These are phyloP conservation scores for Chalcosyrphus nemorum DNA, from an alignment of 2,888 invertebrate genomes.

Conservation along the genomic window DNA sequence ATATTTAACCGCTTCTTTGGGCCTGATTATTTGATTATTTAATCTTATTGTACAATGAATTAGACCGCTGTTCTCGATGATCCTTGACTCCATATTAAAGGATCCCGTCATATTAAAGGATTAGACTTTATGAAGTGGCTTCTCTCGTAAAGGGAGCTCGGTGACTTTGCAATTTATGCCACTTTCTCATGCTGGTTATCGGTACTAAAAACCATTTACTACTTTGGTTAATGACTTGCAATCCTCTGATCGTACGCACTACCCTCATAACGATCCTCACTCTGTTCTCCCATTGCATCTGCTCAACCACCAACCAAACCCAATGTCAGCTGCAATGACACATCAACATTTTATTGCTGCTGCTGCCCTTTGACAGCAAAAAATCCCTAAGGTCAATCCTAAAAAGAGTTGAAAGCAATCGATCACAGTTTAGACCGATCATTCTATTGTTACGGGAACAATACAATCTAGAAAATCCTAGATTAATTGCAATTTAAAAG, in stretches of 20 bases:
- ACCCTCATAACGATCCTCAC: neutral
- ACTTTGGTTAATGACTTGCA: neutral
- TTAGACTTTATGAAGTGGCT: no score
- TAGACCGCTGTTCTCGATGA: no score
- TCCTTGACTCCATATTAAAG: no score
- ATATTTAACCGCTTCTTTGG: no score
- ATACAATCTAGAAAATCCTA: constrained; percentile 31
- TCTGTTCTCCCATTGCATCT: neutral
- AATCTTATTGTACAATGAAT: no score
- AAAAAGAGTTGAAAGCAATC: constrained; percentile 60
- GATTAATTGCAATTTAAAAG: constrained; percentile 64
- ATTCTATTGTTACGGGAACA: no score
- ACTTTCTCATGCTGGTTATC: neutral
- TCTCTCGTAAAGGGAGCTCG: neutral
- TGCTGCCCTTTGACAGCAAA: constrained; percentile 26
- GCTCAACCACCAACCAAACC: neutral
- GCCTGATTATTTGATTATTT: no score
- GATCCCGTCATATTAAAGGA: no score
- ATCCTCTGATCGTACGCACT: neutral
- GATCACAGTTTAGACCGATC: constrained; percentile 35
- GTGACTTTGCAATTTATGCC: neutral
- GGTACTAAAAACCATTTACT: neutral
- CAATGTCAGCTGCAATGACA: constrained; percentile 61
- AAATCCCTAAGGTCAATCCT: constrained; percentile 25
- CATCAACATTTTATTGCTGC: constrained; percentile 34